These are phyloP conservation scores for Aix galericulata DNA, from an alignment of 2,113 vertebrate genomes.

Conservation along the genomic window DNA sequence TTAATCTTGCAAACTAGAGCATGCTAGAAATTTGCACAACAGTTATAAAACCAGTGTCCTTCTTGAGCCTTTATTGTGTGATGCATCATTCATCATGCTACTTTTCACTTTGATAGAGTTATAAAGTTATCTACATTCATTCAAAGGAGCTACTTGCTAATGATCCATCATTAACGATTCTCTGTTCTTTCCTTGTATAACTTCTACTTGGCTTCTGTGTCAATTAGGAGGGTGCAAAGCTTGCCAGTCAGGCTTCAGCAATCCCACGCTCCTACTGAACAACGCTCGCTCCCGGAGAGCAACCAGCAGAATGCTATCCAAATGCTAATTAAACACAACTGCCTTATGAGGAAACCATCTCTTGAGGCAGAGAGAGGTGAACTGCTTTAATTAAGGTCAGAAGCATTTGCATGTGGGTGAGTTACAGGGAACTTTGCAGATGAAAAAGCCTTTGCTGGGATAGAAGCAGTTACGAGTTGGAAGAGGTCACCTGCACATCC, in stretches of 20 bases:
- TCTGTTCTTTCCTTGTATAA: constrained; percentile 70
- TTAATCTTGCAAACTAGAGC: constrained; percentile 61
- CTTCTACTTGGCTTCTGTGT: constrained; percentile 68
- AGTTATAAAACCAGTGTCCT: constrained; percentile 64
- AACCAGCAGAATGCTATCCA: constrained; percentile 67
- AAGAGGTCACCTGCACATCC: neutral
- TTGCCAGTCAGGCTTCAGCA: constrained; percentile 71
- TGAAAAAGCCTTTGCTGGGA: constrained; percentile 4
- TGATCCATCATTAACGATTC: constrained; percentile 68
- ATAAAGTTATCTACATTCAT: constrained; percentile 72
- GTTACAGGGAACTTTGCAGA: constrained; percentile 10
- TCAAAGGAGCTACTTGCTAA: constrained; percentile 67
- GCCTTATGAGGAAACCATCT: constrained; percentile 67
- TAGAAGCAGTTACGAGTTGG: neutral
- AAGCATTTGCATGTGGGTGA: constrained; percentile 61
- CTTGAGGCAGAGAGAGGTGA: constrained; percentile 63
- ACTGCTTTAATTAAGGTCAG: constrained; percentile 70
- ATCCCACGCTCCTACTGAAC: constrained; percentile 62
- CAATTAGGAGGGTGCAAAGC: constrained; percentile 64
- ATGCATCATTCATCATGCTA: constrained; percentile 62
- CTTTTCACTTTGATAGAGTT: constrained; percentile 67
- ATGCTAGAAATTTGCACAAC: constrained; percentile 51
- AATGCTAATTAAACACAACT: constrained; percentile 73
- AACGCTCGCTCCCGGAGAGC: constrained; percentile 53
- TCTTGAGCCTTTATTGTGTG: constrained; percentile 56